Evolutionary conservation across 2,797 vertebrate genomes (phyloP), one percentile per base, ranked within the genome.

Genomic region (Alosa sapidissima): DNA sequence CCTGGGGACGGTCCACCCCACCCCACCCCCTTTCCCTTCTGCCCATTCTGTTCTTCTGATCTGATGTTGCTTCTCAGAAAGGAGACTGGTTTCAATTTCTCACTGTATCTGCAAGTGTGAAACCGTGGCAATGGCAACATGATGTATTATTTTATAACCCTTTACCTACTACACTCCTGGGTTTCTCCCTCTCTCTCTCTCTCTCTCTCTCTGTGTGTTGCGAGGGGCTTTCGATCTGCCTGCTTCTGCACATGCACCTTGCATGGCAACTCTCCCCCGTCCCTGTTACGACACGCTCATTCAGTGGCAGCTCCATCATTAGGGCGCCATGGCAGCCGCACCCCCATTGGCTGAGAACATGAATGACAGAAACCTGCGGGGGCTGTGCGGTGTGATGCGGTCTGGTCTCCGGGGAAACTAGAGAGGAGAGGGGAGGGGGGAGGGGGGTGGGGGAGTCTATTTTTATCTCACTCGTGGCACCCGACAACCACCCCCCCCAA

Each of bases 351-450:
- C 84, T 89, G 62, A 86, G 33, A 51, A 33, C 51, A 48, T 52
- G 54, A 75, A 84, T 91, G 91, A 89, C 85, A 87, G 85, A 81
- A 86, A 89, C 83, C 88, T 88, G 88, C 86, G 88, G 86, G 81
- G 87, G 88, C 85, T 75, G 90, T 88, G 62, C 62, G 10, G 28
- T 75, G 68, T 9, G 65, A 36, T 72, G 28, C 36, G 36, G 33
- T 41, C 68, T 75, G 89, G 88, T 89, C 88, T 88, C 85, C 65
- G 90, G 85, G 86, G 86, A 88, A 85, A 87, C 81, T 89, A 92
- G 93, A 86, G 88, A 92, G 93, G 90, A 94, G 92, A 91, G 91
- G 91, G 87, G 88, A 94, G 86, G 86, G 91, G 10, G 1, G 62
- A 7, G 62, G 28, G 21, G 8, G 65, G 33, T 33, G 1, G 3